Conservation (phyloP, 2,113 vertebrate species). For the Xiphophorus maculatus region DNA sequence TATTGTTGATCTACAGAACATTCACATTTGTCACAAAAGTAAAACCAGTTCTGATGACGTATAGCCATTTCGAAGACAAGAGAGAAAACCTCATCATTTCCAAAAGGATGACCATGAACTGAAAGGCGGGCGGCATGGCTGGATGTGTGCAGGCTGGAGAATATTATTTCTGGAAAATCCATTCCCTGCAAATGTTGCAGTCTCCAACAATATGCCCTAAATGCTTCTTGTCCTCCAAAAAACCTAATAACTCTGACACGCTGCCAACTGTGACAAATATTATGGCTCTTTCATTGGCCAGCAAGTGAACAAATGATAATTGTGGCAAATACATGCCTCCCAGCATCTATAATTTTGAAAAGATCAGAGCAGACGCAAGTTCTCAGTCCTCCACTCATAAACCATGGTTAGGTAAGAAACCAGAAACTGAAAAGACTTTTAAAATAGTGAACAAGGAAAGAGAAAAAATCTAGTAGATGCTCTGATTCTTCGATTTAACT, state of each 20-base stretch:
- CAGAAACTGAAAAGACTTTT: background rate
- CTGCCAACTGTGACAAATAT: slow-evolving; percentile 62
- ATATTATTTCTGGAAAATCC: slow-evolving; percentile 55
- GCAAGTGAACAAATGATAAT: slow-evolving; percentile 66
- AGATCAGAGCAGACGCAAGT: slow-evolving; percentile 53
- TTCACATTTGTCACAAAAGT: slow-evolving; percentile 15
- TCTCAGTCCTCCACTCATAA: slow-evolving; percentile 14
- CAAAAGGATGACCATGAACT: slow-evolving; percentile 47
- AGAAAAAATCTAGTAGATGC: background rate
- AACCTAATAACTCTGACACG: slow-evolving; percentile 62
- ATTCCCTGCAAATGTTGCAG: slow-evolving; percentile 60
- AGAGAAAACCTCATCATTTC: slow-evolving; percentile 31
- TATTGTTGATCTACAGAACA: slow-evolving; percentile 14
- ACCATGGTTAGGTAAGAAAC: slow-evolving; percentile 1
- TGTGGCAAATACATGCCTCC: slow-evolving; percentile 57
- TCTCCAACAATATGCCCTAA: slow-evolving; percentile 66
- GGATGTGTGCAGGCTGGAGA: slow-evolving; percentile 32
- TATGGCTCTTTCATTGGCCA: slow-evolving; percentile 48
- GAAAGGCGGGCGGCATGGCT: slow-evolving; percentile 33
- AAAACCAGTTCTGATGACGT: slow-evolving; percentile 7
- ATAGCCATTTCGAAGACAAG: background rate
- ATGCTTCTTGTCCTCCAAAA: slow-evolving; percentile 57
- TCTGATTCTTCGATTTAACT: background rate
- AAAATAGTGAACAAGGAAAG: background rate
- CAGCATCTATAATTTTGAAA: slow-evolving; percentile 53